phyloP scores from a whole-genome alignment of 2,888 invertebrate species.

The Cryptocephalus moraei region DNA sequence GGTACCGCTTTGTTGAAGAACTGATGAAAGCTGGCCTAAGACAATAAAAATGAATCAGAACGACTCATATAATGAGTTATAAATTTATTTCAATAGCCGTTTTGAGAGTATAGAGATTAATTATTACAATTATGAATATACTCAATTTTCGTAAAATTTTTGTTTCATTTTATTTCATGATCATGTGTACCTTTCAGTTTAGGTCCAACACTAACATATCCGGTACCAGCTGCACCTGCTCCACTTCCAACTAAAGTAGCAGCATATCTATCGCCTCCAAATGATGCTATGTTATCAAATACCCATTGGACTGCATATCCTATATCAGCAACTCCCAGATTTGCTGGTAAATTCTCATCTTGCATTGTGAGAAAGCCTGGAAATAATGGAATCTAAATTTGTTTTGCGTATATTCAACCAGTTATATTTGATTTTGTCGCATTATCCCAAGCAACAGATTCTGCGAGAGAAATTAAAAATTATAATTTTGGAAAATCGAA shows the following conservation, averaged over 20 bases:
- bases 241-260: constrained; percentile 4
- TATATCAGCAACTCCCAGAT: constrained; percentile 4
- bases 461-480: too few relatives aligned
- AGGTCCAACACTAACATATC: neutral
- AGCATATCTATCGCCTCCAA: constrained; percentile 7
- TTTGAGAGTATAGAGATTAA: too few relatives aligned
- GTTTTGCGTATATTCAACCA: neutral
- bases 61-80: too few relatives aligned
- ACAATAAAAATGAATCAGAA: too few relatives aligned
- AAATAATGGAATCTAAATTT: neutral
- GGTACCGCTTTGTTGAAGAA: constrained; percentile 5
- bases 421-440: too few relatives aligned
- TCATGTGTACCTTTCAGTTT: constrained; percentile 5
- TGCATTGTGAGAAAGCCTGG: constrained; percentile 7
- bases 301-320: constrained; percentile 4
- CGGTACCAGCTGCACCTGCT: constrained; percentile 2
- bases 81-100: too few relatives aligned
- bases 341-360: constrained; percentile 5
- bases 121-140: too few relatives aligned
- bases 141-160: too few relatives aligned
- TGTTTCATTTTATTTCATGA: too few relatives aligned
- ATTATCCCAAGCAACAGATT: too few relatives aligned
- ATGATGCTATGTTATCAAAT: constrained; percentile 5
- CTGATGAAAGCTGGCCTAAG: too few relatives aligned
- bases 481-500: too few relatives aligned